A percentile compares a stretch with the other conserved stretches of the same genome.
Evolutionary conservation across 2,113 vertebrate species (phyloP).

Genomic region (Xyliphius kryptos): DNA sequence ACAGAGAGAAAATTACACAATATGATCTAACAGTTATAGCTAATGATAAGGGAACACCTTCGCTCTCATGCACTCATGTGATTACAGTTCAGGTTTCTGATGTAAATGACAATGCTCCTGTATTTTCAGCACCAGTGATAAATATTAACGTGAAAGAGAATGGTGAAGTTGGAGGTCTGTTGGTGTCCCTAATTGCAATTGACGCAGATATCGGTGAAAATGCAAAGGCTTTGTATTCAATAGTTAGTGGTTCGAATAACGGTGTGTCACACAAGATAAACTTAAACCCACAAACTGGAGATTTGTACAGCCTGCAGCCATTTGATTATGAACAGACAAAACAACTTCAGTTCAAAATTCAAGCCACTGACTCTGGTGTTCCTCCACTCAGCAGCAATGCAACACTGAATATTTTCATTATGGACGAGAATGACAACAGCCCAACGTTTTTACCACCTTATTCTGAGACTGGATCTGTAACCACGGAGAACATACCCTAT

Average conservation of each 20-base stretch:
- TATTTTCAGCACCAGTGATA: constrained; percentile 54
- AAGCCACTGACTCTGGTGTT: constrained; percentile 66
- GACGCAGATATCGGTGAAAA: constrained; percentile 66
- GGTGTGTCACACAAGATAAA: constrained; percentile 61
- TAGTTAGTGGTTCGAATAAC: constrained; percentile 53
- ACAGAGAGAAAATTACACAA: constrained; percentile 58
- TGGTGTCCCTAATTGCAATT: constrained; percentile 55
- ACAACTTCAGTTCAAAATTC: constrained; percentile 64
- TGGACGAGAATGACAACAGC: constrained; percentile 23
- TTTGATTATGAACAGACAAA: constrained; percentile 72
- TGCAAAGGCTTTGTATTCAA: constrained; percentile 51
- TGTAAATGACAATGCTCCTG: constrained; percentile 60
- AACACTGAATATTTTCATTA: constrained; percentile 7
- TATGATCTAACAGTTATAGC: constrained; percentile 62
- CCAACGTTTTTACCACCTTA: constrained; percentile 8
- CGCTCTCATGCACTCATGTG: constrained; percentile 52
- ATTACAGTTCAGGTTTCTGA: constrained; percentile 58
- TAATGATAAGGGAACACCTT: constrained; percentile 54
- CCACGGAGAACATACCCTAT: constrained; percentile 38
- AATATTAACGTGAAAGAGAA: constrained; percentile 71
- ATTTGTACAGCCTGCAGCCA: constrained; percentile 50
- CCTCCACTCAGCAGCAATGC: constrained; percentile 27
- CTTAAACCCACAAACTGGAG: constrained; percentile 53
- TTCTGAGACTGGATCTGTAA: constrained; percentile 51
- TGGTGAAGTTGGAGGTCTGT: constrained; percentile 52